These are phyloP conservation scores for Enteromius thamalakanensis DNA, from an alignment of 2,797 vertebrate genomes.

Conservation along the genomic window DNA sequence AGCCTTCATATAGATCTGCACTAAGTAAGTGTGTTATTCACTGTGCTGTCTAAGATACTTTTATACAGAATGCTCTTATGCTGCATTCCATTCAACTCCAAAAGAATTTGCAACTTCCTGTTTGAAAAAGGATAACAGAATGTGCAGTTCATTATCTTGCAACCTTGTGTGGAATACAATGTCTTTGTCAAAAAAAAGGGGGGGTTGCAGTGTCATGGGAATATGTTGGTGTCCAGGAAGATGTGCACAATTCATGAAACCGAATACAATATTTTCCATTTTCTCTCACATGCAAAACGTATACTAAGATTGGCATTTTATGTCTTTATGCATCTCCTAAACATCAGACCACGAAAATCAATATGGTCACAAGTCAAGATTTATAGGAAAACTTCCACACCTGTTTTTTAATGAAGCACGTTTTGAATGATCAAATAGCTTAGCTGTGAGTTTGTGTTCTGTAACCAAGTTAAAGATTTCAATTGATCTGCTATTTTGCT, in stretches of 20 bases:
- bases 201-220: not conserved
- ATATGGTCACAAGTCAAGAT: not conserved
- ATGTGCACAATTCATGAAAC: not conserved
- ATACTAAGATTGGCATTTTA: not conserved
- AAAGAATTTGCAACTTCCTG: constrained; percentile 25
- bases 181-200: too few relatives aligned
- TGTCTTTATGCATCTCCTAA: not conserved
- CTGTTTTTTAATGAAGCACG: not conserved
- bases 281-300: not conserved
- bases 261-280: not conserved
- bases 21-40: constrained; percentile 83
- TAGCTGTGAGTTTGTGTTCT: not conserved
- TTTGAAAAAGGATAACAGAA: not conserved
- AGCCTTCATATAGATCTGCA: constrained; percentile 95
- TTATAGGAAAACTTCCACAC: not conserved
- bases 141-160: not conserved
- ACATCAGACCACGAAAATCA: not conserved
- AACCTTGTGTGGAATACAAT: constrained; percentile 1
- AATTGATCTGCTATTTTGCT: not conserved
- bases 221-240: not conserved
- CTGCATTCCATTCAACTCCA: not conserved
- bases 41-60: not conserved
- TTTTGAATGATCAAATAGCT: not conserved
- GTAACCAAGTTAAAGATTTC: not conserved
- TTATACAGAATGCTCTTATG: not conserved